Conservation (phyloP, 2,888 invertebrate species). For the Amphipyra tragopoginis region DNA sequence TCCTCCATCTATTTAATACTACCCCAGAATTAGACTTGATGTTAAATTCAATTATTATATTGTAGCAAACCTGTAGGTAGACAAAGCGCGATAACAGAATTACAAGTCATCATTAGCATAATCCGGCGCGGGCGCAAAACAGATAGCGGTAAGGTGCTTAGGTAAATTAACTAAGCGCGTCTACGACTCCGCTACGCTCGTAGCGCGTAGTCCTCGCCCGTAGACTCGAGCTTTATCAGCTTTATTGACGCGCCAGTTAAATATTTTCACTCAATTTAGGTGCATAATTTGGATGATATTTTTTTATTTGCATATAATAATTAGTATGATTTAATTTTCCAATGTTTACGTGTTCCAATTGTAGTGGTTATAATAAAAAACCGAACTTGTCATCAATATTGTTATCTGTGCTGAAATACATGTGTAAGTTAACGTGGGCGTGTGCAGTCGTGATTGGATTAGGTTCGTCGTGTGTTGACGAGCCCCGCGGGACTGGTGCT, state of each 20-base stretch:
- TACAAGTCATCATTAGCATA: constrained; percentile 86
- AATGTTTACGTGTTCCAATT: background rate
- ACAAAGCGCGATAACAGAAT: constrained; percentile 86
- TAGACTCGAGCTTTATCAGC: constrained; percentile 64
- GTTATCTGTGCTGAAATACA: constrained; percentile 38
- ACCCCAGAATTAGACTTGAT: constrained; percentile 27
- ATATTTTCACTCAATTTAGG: constrained; percentile 42
- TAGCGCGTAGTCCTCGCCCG: constrained; percentile 62
- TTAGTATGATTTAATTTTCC: background rate
- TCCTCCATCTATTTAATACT: constrained; percentile 15
- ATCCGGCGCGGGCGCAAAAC: constrained; percentile 83
- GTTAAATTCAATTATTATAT: constrained; percentile 62
- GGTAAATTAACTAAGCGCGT: constrained; percentile 80
- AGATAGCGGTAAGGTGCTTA: constrained; percentile 89
- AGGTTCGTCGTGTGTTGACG: constrained; percentile 90
- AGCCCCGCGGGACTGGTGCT: constrained; percentile 88
- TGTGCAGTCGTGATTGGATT: constrained; percentile 91
- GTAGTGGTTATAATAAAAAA: background rate
- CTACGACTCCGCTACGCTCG: constrained; percentile 66
- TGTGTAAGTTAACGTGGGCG: constrained; percentile 72
- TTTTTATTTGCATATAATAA: constrained; percentile 24
- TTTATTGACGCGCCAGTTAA: constrained; percentile 62
- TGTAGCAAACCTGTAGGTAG: constrained; percentile 73
- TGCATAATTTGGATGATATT: constrained; percentile 24
- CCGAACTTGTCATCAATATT: constrained; percentile 31